Evolutionary conservation across 2,797 vertebrate genomes (phyloP).

Genomic region (Phrynocephalus vlangalii): DNA sequence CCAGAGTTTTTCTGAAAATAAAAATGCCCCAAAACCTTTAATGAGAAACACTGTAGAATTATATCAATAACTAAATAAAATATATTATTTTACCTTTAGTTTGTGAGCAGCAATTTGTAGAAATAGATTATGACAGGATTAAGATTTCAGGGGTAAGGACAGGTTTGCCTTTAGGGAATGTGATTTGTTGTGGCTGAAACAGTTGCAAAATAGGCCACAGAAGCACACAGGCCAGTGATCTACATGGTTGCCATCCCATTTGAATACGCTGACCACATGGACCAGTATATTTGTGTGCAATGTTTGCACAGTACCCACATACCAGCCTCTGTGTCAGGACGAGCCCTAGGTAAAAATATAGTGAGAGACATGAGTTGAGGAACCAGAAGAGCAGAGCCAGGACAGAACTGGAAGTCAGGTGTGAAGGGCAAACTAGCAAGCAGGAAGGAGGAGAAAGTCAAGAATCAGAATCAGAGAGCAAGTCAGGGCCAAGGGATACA

Average conservation of each 20-base stretch:
- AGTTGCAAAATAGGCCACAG: not conserved
- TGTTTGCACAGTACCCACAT: not conserved
- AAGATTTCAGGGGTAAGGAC: constrained; percentile 35
- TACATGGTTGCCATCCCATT: not conserved
- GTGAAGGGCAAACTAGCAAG: not conserved
- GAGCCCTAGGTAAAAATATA: not conserved
- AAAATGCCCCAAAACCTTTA: too few relatives aligned
- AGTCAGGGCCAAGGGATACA: not conserved
- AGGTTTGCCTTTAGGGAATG: constrained; percentile 4
- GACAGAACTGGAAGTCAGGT: not conserved
- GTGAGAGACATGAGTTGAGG: not conserved
- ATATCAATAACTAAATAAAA: too few relatives aligned
- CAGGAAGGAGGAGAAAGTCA: not conserved
- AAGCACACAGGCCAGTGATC: not conserved
- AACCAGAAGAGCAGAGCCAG: too few relatives aligned
- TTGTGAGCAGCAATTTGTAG: not conserved
- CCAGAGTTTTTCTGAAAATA: too few relatives aligned
- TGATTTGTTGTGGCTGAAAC: not conserved
- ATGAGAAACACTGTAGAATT: not conserved
- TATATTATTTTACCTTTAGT: not conserved
- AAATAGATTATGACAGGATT: constrained; percentile 36
- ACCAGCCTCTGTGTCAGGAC: not conserved
- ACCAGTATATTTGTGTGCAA: not conserved
- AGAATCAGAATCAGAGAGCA: not conserved
- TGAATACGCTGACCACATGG: not conserved